Evolutionary conservation across 2,113 vertebrate genomes (phyloP).

Genomic region (Corythornis vintsioides): DNA sequence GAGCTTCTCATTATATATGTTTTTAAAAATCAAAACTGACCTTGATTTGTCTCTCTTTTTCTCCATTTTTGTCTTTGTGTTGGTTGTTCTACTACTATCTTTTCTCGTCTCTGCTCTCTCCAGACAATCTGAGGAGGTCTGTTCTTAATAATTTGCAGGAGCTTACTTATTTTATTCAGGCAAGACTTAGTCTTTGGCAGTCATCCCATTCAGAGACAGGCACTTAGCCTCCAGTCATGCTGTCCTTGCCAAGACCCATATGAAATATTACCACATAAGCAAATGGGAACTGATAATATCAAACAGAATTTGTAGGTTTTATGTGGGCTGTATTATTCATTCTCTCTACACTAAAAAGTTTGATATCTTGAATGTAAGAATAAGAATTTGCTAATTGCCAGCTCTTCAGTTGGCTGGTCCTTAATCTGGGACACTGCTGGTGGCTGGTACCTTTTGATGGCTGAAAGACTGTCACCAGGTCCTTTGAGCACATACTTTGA

Average conservation of each 20-base stretch:
- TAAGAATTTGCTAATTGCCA: not conserved
- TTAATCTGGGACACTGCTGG: not conserved
- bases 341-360: not conserved
- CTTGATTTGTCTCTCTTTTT: not conserved
- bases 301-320: not conserved
- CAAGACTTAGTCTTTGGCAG: not conserved
- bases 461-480: not conserved
- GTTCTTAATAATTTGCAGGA: not conserved
- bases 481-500: not conserved
- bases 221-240: not conserved
- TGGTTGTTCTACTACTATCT: not conserved
- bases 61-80: not conserved
- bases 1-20: not conserved
- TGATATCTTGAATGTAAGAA: not conserved
- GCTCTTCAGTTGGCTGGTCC: not conserved
- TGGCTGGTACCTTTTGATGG: not conserved
- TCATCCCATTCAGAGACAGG: not conserved
- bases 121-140: not conserved
- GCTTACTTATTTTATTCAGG: not conserved
- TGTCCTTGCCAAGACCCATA: not conserved
- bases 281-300: slow-evolving; percentile 4
- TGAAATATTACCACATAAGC: slow-evolving; percentile 6
- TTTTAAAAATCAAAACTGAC: not conserved
- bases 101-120: not conserved
- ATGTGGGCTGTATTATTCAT: not conserved